A percentile compares a stretch with the other conserved stretches of the same genome.
These are phyloP conservation scores for Aleiodes leptofemur DNA, from an alignment of 2,888 invertebrate genomes.

Conservation along the genomic window DNA sequence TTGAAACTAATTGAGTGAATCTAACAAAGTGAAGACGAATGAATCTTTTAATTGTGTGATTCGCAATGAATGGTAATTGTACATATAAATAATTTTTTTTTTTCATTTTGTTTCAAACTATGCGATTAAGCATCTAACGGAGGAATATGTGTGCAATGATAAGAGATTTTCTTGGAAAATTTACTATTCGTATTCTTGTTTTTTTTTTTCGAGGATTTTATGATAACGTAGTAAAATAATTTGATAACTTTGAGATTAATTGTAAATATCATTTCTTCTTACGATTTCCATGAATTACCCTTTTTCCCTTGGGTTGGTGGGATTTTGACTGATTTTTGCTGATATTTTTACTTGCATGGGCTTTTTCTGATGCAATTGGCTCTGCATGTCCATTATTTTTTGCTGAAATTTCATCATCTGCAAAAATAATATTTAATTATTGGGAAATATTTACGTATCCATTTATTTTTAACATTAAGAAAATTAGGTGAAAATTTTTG, in stretches of 20 bases:
- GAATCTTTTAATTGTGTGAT: background rate
- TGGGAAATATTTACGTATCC: background rate
- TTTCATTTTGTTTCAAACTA: background rate
- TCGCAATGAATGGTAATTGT: slow-evolving; percentile 12
- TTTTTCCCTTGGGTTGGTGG: slow-evolving; percentile 23
- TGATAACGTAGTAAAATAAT: background rate
- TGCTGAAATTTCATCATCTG: slow-evolving; percentile 6
- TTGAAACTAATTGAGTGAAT: background rate
- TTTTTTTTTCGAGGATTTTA: background rate
- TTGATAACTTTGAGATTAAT: background rate
- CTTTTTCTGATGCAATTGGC: background rate
- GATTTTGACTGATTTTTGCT: slow-evolving; percentile 12
- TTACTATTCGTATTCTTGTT: background rate
- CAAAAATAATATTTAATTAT: background rate
- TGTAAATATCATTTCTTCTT: slow-evolving; percentile 33
- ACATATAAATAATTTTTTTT: slow-evolving; percentile 23
- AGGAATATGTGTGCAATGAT: background rate
- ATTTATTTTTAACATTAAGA: too few species aligned
- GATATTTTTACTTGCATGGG: slow-evolving; percentile 6
- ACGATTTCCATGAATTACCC: slow-evolving; percentile 29
- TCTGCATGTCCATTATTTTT: slow-evolving; percentile 22
- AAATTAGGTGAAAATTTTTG: too few species aligned
- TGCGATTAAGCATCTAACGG: background rate
- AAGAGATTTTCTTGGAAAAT: background rate
- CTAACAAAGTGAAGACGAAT: background rate